A percentile compares a stretch with the other conserved stretches of the same genome.
phyloP scores from a whole-genome alignment of 2,797 vertebrate species.

The Coreius guichenoti region DNA sequence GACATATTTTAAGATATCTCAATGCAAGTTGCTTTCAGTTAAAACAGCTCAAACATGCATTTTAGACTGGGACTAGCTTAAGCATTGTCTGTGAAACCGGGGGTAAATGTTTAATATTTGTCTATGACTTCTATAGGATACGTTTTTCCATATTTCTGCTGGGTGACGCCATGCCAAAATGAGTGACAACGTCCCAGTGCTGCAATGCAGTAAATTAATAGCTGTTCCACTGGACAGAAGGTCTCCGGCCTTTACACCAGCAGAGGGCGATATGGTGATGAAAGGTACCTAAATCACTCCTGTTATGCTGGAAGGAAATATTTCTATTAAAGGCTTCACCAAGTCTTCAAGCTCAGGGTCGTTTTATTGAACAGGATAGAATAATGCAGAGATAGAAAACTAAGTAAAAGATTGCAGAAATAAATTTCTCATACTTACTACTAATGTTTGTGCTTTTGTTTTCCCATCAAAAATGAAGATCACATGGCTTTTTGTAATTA shows the following conservation, averaged over 20 bases:
- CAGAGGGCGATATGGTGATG: slow-evolving; percentile 73
- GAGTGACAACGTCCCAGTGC: slow-evolving; percentile 62
- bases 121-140: background rate
- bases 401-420: background rate
- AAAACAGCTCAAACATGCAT: too few relatives aligned
- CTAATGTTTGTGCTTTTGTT: background rate
- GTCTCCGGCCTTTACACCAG: slow-evolving; percentile 61
- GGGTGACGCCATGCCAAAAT: slow-evolving; percentile 57
- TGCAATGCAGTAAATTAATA: slow-evolving; percentile 80
- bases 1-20: too few relatives aligned
- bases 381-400: background rate
- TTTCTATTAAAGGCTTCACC: slow-evolving; percentile 5
- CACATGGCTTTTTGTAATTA: background rate
- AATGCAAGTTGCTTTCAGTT: too few relatives aligned
- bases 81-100: too few relatives aligned
- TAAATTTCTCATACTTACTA: background rate
- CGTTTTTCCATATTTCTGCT: slow-evolving; percentile 19
- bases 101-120: slow-evolving; percentile 28
- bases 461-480: background rate
- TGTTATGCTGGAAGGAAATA: background rate
- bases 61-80: too few relatives aligned
- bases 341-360: background rate
- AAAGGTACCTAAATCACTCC: slow-evolving; percentile 42
- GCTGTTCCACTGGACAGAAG: slow-evolving; percentile 25
- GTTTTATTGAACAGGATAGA: background rate